Percentiles rank a stretch among this genome's conserved stretches.
phyloP scores from a whole-genome alignment of 2,797 vertebrate species.

The Numenius phaeopus region DNA sequence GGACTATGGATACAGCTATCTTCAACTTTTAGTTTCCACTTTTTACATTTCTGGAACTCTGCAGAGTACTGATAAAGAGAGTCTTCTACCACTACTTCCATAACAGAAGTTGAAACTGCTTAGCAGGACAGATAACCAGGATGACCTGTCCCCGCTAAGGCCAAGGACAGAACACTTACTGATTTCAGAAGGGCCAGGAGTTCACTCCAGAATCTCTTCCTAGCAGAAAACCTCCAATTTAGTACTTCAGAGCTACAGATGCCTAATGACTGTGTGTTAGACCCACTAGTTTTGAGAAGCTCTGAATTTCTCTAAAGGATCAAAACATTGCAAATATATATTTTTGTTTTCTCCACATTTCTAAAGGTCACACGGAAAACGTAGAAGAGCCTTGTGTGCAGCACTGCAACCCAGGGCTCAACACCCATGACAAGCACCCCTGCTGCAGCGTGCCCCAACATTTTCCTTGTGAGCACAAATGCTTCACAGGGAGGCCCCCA shows the following conservation, averaged over 20 bases:
- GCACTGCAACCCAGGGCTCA: background rate
- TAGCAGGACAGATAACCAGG: background rate
- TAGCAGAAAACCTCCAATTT: background rate
- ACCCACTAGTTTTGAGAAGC: background rate
- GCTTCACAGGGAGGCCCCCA: rapidly evolving
- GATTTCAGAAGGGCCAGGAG: background rate
- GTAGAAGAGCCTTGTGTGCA: background rate
- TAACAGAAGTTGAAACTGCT: background rate
- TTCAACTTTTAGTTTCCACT: background rate
- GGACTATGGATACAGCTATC: background rate
- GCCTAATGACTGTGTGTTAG: background rate
- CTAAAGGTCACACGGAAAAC: background rate
- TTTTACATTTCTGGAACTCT: background rate
- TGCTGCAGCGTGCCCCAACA: background rate
- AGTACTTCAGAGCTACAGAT: background rate
- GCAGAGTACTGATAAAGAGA: background rate
- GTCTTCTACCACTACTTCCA: background rate
- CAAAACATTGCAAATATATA: background rate
- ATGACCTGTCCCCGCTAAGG: background rate
- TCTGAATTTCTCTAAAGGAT: background rate
- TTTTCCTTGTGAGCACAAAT: background rate
- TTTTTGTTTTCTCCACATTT: background rate
- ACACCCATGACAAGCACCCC: background rate
- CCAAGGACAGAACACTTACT: background rate
- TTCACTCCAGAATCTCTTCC: background rate